A percentile compares a stretch with the other conserved stretches of the same genome.
Conservation (phyloP, 1,140 invertebrate genomes). For the Paramacrobiotus metropolitanus region DNA sequence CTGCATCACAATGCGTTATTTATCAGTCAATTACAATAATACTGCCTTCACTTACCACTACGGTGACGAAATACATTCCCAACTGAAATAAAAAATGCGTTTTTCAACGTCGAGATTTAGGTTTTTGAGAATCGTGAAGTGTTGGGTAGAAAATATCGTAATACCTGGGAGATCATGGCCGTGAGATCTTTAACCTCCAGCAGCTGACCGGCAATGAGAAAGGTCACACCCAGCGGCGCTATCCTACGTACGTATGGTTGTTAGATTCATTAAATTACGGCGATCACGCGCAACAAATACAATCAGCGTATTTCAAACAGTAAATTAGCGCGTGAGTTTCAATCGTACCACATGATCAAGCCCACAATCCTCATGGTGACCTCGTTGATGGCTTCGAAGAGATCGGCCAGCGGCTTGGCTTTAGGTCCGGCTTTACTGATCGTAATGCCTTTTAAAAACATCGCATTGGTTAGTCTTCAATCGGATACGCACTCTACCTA, state of each 20-base stretch:
- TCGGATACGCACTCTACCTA: no score
- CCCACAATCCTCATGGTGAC: conserved; percentile 64
- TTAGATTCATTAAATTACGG: no score
- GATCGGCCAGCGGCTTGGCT: conserved; percentile 41
- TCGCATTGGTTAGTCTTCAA: no score
- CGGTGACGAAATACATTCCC: conserved; percentile 29
- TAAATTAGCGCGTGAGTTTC: no score
- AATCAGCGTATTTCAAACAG: no score
- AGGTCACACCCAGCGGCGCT: conserved; percentile 44
- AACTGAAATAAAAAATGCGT: conserved; percentile 21
- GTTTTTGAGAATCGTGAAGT: no score
- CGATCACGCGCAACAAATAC: no score
- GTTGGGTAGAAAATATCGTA: no score
- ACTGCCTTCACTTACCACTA: conserved; percentile 12
- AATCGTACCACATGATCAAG: conserved; percentile 36
- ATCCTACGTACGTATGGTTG: conserved; percentile 27
- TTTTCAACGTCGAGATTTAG: not conserved
- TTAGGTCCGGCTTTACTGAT: conserved; percentile 45
- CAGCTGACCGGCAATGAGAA: conserved; percentile 35
- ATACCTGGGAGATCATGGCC: conserved; percentile 19
- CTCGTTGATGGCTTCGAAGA: conserved; percentile 46
- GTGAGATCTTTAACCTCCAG: conserved; percentile 28
- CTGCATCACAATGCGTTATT: not conserved
- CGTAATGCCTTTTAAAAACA: conserved; percentile 34
- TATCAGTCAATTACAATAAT: no score